Conservation (phyloP, 2,797 vertebrate genomes). For the Psittacula echo region DNA sequence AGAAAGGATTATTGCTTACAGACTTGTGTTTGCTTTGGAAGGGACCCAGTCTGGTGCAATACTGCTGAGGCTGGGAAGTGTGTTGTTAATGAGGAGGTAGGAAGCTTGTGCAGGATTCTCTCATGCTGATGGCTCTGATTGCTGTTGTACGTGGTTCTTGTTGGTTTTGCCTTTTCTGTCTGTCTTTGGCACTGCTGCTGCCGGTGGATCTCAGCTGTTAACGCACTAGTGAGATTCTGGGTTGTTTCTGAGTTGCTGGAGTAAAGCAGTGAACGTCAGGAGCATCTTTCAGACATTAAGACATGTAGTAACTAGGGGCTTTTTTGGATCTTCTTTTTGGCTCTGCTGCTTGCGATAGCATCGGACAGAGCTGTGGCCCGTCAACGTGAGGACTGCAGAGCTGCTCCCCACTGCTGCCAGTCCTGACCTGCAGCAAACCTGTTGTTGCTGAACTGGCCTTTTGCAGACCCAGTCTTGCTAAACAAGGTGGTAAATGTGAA, state of each 20-base stretch:
- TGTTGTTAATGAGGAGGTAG: neutral
- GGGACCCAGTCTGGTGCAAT: neutral
- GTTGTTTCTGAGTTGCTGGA: neutral
- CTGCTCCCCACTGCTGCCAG: neutral
- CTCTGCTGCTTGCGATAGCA: neutral
- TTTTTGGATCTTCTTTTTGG: neutral
- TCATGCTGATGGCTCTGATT: accelerated
- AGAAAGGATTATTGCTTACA: neutral
- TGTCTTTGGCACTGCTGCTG: neutral
- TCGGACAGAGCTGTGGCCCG: neutral
- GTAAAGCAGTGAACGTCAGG: neutral
- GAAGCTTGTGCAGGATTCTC: neutral
- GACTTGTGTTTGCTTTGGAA: neutral
- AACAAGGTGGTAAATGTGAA: neutral
- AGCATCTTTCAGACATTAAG: neutral
- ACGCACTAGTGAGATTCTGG: accelerated
- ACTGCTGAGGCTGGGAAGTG: neutral
- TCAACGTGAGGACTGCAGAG: accelerated
- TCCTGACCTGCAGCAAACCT: neutral
- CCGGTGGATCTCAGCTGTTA: accelerated
- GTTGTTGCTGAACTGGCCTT: slow-evolving; percentile 4
- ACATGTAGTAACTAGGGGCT: accelerated
- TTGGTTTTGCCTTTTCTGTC: neutral
- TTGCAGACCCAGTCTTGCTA: neutral
- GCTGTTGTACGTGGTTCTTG: accelerated